Conservation (phyloP, 2,113 vertebrate genomes). For the Periophthalmodon schlosseri region DNA sequence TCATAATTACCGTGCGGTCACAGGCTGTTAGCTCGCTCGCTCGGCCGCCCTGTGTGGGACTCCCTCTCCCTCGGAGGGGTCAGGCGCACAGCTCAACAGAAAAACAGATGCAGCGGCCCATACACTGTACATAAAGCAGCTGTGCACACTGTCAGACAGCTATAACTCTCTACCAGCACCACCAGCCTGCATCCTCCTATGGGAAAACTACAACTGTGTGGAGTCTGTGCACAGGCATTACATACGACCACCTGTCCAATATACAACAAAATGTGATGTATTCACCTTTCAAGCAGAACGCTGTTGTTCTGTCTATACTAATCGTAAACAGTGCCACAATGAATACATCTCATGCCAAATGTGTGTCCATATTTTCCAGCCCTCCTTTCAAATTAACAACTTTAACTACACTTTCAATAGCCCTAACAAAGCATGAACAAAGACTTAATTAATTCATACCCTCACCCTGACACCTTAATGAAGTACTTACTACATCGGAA, state of each 20-base stretch:
- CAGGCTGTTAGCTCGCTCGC: conserved; percentile 55
- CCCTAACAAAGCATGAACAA: too few relatives aligned
- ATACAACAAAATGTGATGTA: neutral
- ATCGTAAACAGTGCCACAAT: too few relatives aligned
- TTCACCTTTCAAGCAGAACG: neutral
- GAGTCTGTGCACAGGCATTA: neutral
- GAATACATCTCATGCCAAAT: neutral
- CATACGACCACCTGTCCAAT: neutral
- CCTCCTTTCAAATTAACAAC: neutral
- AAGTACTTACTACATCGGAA: too few relatives aligned
- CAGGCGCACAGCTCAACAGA: conserved; percentile 52
- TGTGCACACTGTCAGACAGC: conserved; percentile 53
- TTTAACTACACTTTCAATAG: too few relatives aligned
- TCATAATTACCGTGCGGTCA: conserved; percentile 64
- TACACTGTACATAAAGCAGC: conserved; percentile 50
- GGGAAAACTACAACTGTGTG: conserved; percentile 7
- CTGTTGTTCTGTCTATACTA: neutral
- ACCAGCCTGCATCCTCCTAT: conserved; percentile 16
- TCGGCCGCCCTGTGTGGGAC: conserved; percentile 49
- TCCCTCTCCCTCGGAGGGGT: conserved; percentile 52
- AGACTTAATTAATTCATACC: too few relatives aligned
- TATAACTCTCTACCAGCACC: conserved; percentile 37
- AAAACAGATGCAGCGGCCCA: conserved; percentile 49
- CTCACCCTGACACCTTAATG: too few relatives aligned
- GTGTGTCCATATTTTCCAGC: neutral